A percentile compares a stretch with the other conserved stretches of the same genome.
Evolutionary conservation across 2,113 vertebrate species (phyloP).

Genomic region (Galemys pyrenaicus): DNA sequence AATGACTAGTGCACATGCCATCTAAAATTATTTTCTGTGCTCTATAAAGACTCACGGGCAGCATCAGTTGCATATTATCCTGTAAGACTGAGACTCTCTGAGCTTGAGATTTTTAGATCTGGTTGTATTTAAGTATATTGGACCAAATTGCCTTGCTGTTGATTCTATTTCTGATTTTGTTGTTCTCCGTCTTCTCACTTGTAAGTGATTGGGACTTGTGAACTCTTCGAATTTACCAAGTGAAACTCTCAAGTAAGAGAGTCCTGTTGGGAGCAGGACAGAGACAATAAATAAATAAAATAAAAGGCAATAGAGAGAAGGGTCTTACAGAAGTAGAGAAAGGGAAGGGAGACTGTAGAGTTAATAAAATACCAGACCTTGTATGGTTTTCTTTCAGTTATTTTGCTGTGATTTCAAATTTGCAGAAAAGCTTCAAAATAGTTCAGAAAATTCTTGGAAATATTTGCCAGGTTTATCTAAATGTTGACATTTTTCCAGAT

Average conservation of each 20-base stretch:
- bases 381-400: neutral
- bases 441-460: neutral
- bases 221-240: neutral
- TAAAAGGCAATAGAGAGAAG: neutral
- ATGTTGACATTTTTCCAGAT: slow-evolving; percentile 9
- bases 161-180: slow-evolving; percentile 3
- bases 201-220: neutral
- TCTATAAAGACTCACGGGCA: neutral
- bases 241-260: neutral
- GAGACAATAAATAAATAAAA: too few relatives aligned
- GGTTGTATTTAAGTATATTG: neutral
- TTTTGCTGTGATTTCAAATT: slow-evolving; percentile 44
- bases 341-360: neutral
- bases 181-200: neutral
- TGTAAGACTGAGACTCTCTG: neutral
- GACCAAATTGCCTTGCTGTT: neutral
- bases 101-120: neutral
- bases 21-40: slow-evolving; percentile 19
- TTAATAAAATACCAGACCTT: neutral
- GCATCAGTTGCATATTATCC: neutral
- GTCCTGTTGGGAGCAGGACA: neutral
- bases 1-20: neutral
- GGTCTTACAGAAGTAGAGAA: neutral
- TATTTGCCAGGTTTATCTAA: neutral
- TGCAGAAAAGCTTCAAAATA: neutral